Evolutionary conservation across 2,113 vertebrate genomes (phyloP), one percentile per base, ranked within the genome.

Genomic region (Rostratula benghalensis): DNA sequence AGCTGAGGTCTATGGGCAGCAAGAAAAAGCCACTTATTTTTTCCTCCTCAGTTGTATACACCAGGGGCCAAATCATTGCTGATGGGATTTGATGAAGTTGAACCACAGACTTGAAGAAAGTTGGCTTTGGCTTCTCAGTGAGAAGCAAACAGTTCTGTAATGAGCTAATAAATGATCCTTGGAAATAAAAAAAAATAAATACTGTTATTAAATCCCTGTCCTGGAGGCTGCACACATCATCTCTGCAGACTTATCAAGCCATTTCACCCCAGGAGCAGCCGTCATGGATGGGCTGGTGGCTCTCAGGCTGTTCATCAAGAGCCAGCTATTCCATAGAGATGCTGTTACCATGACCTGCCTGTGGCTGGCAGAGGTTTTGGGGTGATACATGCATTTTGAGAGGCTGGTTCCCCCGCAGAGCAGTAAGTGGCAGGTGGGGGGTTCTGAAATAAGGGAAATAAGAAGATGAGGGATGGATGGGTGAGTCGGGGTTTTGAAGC

Each of bases 341-440:
- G 77, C 39, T 45, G 35, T 6, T 87, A 67, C 68, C 27, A 6
- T 0, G 0, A 14, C 39, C 7, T 1, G 3, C 23, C 46, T 45
- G 22, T 17, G 14, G 7, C 28, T 70, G 69, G 63, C 79, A 88
- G 57, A 3, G 1, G 9, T 64, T 94, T 69, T n/a, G 41, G 57
- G 67, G 35, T 1, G 28, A 46, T 45, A 10, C 0, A 1, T 30
- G 43, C 3, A 6, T 48, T 91, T 33, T 9, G 9, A 65, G 68
- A 65, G 51, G 73, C 50, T 37, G 33, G 25, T 74, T 7, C 13
- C 21, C 37, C 35, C 2, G 0, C 28, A 31, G 63, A 77, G 45
- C 10, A 1, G 17, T 3, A 9, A 57, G 24, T 2, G 4, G n/a
- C 13, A 30, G 25, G 17, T 5, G 10, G 45, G 6, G 2, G 2